Base-by-base conservation (phyloP, 64 coral and sea anemone genomes). In the Stichodactyla helianthus region DNA sequence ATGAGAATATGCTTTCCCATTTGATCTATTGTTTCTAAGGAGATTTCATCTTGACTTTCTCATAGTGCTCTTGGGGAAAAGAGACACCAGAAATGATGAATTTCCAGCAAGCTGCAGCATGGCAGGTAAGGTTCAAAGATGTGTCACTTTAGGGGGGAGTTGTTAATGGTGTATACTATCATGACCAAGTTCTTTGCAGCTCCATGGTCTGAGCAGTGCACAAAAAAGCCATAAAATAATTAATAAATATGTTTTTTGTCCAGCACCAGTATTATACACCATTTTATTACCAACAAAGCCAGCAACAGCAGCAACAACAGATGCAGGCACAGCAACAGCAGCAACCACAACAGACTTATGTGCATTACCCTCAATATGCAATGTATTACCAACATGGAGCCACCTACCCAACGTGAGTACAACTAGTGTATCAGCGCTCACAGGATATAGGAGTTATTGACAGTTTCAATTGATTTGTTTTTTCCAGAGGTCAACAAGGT, bases 31-130 rank as follows among this genome's bases (percentile, higher is more conserved):
- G 35, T 44, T 44, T 44, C 35, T 44, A 44, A 44, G 35, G 35
- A 44, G 35, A 44, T 15, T 58, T 9, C 55, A 58, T 15, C 20
- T 14, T 13, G 25, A 11, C 23, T 52, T 59, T 89, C 27, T 82
- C 23, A 50, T 77, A 94, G 93, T 94, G 93, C 84, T 94, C 93
- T 52, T 94, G 93, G 93, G 93, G 93, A 15, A 94, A 94, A 83
- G 93, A 94, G 79, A 89, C 79, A 52, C 85, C 84, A 85, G 88
- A 90, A 70, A 55, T 90, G 18, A 53, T 53, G 31, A 89, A 94
- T 51, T 56, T 62, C 17, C 88, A 93, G 57, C 77, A 79, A 13
- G 25, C 83, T 52, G 63, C 81, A 65, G 87, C 88, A 17, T 89
- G 88, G 85, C 93, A 94, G 31, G 82, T 79, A 78, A 83, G 56